Evolutionary conservation across 2,797 vertebrate species (phyloP), one percentile per base, ranked within the genome.

Genomic region (Microtus agrestis): DNA sequence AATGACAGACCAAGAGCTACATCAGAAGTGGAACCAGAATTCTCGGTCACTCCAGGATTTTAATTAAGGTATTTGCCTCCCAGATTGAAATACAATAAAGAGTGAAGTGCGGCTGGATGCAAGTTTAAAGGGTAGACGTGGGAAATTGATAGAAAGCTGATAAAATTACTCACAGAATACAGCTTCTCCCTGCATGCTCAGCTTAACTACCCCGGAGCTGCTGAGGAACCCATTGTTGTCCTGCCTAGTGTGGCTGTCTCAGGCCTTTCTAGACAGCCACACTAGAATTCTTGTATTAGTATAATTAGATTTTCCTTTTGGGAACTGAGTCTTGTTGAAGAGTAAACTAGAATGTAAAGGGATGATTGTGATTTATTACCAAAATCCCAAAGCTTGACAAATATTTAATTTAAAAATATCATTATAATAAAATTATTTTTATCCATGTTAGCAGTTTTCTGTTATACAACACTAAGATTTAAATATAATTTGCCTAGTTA

Each of bases 111-210:
- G 77, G 40, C 76, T 94, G 65, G 89, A 91, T 94, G 91, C 10
- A 87, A 46, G 77, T 91, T 93, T 94, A 93, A 91, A 95, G 78
- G 40, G 9, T n/a, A 92, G 48, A 95, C 78, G 74, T 93, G 92
- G 93, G 96, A 97, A 93, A 92, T 93, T 91, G 37, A 71, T 85
- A 5, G 54, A 78, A 73, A 82, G 7, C 63, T 40, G 87, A 92
- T 94, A 86, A 93, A 84, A 84, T 89, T 87, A 91, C 59, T n/a
- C 82, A 87, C 6, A 40, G 65, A 92, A 87, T 46, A 61, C 17
- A 84, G 11, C 29, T 94, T 86, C 80, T 74, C 34, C 79, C 86
- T 27, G 37, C 71, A 65, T 96, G 94, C 92, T 82, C 48, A 37
- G 17, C 10, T 78, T 82, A 92, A 71, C 56, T 81, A 65, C 14